phyloP scores from a whole-genome alignment of 2,113 vertebrate species.

The Anguilla rostrata region DNA sequence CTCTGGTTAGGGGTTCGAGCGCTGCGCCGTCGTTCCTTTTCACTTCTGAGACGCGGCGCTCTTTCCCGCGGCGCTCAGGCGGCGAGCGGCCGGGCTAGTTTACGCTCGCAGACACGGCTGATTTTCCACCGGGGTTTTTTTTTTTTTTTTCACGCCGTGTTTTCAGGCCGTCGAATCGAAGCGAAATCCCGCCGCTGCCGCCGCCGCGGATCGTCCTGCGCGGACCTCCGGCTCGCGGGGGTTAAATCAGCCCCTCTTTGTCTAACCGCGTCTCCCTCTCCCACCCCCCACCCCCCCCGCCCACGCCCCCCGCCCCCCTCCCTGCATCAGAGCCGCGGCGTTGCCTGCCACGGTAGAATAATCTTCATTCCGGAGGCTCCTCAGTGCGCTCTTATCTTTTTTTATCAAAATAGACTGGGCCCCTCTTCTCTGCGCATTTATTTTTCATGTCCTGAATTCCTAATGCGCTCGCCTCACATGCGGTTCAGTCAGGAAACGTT shows the following conservation, averaged over 20 bases:
- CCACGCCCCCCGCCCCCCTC: neutral
- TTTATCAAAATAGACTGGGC: conserved; percentile 45
- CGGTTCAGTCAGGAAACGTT: conserved; percentile 12
- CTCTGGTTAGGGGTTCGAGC: neutral
- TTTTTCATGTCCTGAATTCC: conserved; percentile 50
- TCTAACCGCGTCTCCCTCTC: neutral
- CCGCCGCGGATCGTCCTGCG: neutral
- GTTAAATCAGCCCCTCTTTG: conserved; percentile 15
- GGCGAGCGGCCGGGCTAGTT: neutral
- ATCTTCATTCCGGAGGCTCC: conserved; percentile 6
- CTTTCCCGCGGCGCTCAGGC: neutral
- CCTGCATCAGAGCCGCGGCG: neutral
- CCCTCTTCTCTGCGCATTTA: conserved; percentile 44
- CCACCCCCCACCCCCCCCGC: too few relatives aligned
- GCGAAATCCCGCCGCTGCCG: neutral
- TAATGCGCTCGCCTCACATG: conserved; percentile 32
- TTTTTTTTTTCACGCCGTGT: neutral
- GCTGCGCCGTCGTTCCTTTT: neutral
- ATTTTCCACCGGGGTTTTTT: neutral
- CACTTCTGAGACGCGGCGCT: too few relatives aligned
- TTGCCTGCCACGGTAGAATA: neutral
- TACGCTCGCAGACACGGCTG: neutral
- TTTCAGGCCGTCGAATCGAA: neutral
- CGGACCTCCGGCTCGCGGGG: neutral
- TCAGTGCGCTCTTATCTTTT: conserved; percentile 39